These are phyloP conservation scores for Graptemys geographica DNA, from an alignment of 2,797 vertebrate species.

Conservation along the genomic window DNA sequence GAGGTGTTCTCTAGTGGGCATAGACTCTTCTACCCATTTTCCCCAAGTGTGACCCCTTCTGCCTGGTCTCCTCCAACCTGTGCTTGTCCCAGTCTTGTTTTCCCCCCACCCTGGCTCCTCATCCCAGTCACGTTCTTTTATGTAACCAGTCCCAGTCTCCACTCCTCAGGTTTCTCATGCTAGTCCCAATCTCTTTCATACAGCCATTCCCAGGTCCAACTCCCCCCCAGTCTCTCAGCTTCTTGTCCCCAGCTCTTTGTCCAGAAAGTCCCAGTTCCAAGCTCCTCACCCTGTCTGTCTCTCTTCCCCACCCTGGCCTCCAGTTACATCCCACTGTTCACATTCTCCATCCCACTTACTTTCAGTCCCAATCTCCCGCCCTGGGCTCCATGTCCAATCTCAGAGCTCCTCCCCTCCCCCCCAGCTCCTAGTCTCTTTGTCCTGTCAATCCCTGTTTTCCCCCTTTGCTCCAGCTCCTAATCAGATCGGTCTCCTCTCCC, in stretches of 20 bases:
- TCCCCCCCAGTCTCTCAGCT: no score
- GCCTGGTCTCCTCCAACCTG: not conserved
- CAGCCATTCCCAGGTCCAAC: not conserved
- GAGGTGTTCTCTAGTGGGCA: not conserved
- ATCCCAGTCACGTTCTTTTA: not conserved
- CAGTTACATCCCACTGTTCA: not conserved
- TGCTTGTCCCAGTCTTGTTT: not conserved
- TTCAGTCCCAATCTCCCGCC: no score
- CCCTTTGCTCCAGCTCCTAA: no score
- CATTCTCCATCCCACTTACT: no score
- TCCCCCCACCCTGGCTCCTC: not conserved
- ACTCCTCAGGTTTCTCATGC: not conserved
- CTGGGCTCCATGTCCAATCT: no score
- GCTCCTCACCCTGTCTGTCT: not conserved
- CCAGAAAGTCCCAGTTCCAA: not conserved
- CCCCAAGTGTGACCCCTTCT: no score
- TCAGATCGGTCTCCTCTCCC: no score
- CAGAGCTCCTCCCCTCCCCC: fast-evolving
- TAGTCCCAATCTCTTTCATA: not conserved
- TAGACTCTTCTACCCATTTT: not conserved
- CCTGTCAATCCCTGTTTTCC: no score
- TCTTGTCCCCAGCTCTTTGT: not conserved
- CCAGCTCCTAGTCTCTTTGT: no score
- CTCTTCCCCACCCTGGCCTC: not conserved
- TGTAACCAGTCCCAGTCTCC: not conserved